Base-by-base conservation (phyloP, 2,113 vertebrate genomes). In the Pseudorhombus dupliciocellatus region DNA sequence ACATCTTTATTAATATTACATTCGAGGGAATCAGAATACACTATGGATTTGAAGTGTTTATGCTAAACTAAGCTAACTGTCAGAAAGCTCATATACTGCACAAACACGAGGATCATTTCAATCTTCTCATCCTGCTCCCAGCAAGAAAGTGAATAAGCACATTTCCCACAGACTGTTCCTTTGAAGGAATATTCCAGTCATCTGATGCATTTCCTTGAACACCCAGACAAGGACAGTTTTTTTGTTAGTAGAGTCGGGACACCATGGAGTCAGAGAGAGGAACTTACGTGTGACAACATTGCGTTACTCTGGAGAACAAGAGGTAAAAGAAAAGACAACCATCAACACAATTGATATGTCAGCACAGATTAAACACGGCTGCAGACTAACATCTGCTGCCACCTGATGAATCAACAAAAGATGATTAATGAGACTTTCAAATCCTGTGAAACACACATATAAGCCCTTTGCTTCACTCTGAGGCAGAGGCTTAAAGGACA, bases 231-330 rank as follows among this genome's bases (percentile, higher is more conserved):
- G 54, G 6, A 50, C 3, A 68, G 55, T 1, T 28, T 59, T 66
- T n/a, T 6, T 37, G 75, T 85, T 89, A 89, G 83, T 86, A 70
- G 16, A 28, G 28, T 37, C 50, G 14, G 53, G 40, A 68, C 46
- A 46, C 56, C 64, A 65, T 63, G 50, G 57, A 55, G 28, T 52
- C 64, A 42, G 64, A 73, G 55, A 42, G 42, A 77, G 83, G 0
- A 81, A 93, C 92, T 93, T 90, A 93, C 92, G 88, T 93, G 91
- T 81, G 89, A 90, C 63, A 93, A 85, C 69, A 87, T 88, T 65
- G 88, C 85, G 56, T 4, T 80, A 70, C 70, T 87, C 92, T 93
- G 80, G 58, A 80, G 79, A 81, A 60, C 34, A 37, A 46, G 52
- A 78, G 68, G 69, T 30, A 30, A 59, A 61, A 75, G 58, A 75